Evolutionary conservation across 1,140 invertebrate genomes (phyloP), one percentile per base, ranked within the genome.

Genomic region (Drosophila insularis): DNA sequence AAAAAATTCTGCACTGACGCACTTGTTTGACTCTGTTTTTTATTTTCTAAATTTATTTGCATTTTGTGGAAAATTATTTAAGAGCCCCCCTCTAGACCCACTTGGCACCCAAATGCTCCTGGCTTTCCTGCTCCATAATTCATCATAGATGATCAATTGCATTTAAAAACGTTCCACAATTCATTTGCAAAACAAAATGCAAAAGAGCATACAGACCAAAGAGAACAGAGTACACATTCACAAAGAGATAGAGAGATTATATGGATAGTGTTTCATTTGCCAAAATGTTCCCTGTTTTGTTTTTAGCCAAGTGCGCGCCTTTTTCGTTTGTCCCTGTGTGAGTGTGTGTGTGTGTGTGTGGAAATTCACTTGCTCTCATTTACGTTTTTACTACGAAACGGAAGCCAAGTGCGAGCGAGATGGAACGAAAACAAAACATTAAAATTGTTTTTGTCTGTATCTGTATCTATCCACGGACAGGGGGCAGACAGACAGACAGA

Each of bases 311-410:
- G 68, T 80, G 82, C 80, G 80, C 82, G 82, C 82, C 68, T 79
- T 87, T 86, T 86, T 76, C 17, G 64, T 56, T 35, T 54, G 50
- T 54, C 14, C 11, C 23, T 58, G 55, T 39, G 37, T 13, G 39
- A n/a, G 40, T 32, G 56, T 58, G 58, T 10, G 31, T 62, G 55
- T 74, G 74, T 68, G 71, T 74, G 61, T 59, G 77, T 77, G 64
- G 63, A 78, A 85, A 85, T 85, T 85, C 81, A 86, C 81, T 85
- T 85, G 81, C 68, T 82, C 75, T 78, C 69, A 68, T 70, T 84
- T 80, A 77, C 76, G 72, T 70, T 84, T 82, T 84, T 84, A 84
- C 81, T 85, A 85, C 40, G 72, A 80, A 84, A 78, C 73, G 67
- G 27, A 73, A 72, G 71, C 27, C 54, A 37, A 37, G 80, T 71